These are phyloP conservation scores for Anomalospiza imberbis DNA, from an alignment of 2,797 vertebrate genomes.

Conservation along the genomic window DNA sequence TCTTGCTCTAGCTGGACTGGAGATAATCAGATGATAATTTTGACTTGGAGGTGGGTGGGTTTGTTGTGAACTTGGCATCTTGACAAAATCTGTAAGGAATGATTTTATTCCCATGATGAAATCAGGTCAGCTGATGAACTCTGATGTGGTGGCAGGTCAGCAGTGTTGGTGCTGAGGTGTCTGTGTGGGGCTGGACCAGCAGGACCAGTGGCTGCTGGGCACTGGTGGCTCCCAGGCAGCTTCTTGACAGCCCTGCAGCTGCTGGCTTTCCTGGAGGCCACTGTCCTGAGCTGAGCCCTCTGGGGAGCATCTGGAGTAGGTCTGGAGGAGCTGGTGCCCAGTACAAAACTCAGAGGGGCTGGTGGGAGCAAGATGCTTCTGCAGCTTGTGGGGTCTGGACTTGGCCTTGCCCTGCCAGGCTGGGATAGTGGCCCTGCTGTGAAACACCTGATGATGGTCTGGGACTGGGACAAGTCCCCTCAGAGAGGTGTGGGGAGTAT, in stretches of 20 bases:
- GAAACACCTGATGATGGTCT: background rate
- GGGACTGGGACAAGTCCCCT: background rate
- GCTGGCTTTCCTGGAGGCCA: background rate
- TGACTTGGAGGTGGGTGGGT: fast-evolving
- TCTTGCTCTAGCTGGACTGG: background rate
- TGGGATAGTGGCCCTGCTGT: background rate
- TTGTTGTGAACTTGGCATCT: background rate
- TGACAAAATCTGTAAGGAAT: background rate
- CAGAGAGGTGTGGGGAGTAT: fast-evolving
- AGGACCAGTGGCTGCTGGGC: fast-evolving
- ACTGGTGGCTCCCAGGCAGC: fast-evolving
- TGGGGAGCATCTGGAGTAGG: background rate
- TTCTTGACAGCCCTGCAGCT: background rate
- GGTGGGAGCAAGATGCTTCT: background rate
- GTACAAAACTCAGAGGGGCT: background rate
- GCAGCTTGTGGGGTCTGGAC: fast-evolving
- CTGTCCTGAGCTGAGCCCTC: background rate
- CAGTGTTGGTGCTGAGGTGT: background rate
- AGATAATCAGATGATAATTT: background rate
- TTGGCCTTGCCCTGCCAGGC: fast-evolving
- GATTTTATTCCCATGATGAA: background rate
- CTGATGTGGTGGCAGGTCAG: background rate
- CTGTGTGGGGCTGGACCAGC: background rate
- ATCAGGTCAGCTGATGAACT: background rate
- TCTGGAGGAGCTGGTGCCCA: background rate